phyloP scores from a whole-genome alignment of 2,797 vertebrate species.

The Mus caroli region DNA sequence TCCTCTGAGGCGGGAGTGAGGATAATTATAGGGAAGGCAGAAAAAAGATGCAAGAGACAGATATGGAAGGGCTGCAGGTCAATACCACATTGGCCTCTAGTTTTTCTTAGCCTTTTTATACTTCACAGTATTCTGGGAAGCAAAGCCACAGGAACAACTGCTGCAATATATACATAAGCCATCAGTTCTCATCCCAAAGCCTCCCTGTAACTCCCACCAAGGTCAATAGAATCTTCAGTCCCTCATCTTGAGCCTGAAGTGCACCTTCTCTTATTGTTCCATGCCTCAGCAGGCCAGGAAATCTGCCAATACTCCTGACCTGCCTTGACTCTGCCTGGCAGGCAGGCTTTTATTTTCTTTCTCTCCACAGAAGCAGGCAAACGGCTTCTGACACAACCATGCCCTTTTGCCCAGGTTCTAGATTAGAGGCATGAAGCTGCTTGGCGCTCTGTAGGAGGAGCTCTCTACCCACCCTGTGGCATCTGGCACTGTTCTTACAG shows the following conservation, averaged over 20 bases:
- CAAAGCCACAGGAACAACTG: too few relatives aligned
- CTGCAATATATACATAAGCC: too few relatives aligned
- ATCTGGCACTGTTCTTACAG: slow-evolving; percentile 48
- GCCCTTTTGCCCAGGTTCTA: not conserved
- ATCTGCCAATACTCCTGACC: not conserved
- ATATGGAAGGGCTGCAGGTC: too few relatives aligned
- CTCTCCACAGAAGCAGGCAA: too few relatives aligned
- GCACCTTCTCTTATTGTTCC: not conserved
- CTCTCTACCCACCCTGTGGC: slow-evolving; percentile 24
- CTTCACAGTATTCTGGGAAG: too few relatives aligned
- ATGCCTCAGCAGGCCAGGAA: not conserved
- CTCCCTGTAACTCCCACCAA: not conserved
- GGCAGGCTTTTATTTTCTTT: too few relatives aligned
- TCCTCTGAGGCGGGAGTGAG: too few relatives aligned
- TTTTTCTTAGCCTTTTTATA: too few relatives aligned
- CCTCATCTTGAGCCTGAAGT: not conserved
- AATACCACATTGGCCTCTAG: too few relatives aligned
- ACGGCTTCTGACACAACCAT: too few relatives aligned
- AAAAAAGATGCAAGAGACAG: too few relatives aligned
- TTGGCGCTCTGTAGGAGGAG: slow-evolving; percentile 7
- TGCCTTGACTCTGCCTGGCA: not conserved
- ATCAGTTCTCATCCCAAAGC: not conserved
- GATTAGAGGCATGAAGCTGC: not conserved
- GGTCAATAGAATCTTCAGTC: not conserved
- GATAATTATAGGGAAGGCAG: too few relatives aligned